Evolutionary conservation across 2,113 vertebrate genomes (phyloP).

Genomic region (Osmerus mordax): DNA sequence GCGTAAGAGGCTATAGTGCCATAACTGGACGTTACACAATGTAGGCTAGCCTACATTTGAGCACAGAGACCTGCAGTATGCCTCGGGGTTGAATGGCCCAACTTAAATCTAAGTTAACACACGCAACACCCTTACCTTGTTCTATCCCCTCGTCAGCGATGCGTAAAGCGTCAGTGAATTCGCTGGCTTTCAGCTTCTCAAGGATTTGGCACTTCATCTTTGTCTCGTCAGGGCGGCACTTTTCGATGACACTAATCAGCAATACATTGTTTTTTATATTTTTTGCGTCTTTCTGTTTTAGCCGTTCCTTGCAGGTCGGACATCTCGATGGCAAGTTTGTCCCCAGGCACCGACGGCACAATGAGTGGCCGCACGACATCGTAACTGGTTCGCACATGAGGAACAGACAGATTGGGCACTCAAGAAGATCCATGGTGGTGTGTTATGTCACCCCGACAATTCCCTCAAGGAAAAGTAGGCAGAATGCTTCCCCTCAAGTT

Average conservation of each 20-base stretch:
- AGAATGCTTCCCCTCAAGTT: slow-evolving; percentile 11
- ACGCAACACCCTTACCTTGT: slow-evolving; percentile 67
- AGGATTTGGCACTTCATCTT: slow-evolving; percentile 60
- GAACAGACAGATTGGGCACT: slow-evolving; percentile 77
- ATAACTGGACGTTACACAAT: slow-evolving; percentile 23
- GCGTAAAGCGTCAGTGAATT: slow-evolving; percentile 72
- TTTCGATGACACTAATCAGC: slow-evolving; percentile 74
- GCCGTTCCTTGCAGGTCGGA: slow-evolving; percentile 69
- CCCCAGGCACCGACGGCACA: slow-evolving; percentile 77
- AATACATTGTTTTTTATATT: slow-evolving; percentile 72
- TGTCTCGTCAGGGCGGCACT: slow-evolving; percentile 67
- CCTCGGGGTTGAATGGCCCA: slow-evolving; percentile 6
- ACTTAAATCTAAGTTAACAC: background rate
- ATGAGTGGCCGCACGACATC: slow-evolving; percentile 80
- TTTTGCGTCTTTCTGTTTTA: slow-evolving; percentile 62
- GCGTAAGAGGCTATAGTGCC: slow-evolving; percentile 2
- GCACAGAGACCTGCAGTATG: background rate
- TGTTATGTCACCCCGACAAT: slow-evolving; percentile 23
- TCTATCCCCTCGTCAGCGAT: slow-evolving; percentile 67
- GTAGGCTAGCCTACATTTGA: background rate
- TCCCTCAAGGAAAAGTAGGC: slow-evolving; percentile 1
- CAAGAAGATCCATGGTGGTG: slow-evolving; percentile 72
- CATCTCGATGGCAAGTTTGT: slow-evolving; percentile 66
- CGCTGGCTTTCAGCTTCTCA: slow-evolving; percentile 61
- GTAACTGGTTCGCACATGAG: slow-evolving; percentile 81